These are phyloP conservation scores for Lamellibrachia columna DNA, from an alignment of 2,888 invertebrate genomes.

Conservation along the genomic window DNA sequence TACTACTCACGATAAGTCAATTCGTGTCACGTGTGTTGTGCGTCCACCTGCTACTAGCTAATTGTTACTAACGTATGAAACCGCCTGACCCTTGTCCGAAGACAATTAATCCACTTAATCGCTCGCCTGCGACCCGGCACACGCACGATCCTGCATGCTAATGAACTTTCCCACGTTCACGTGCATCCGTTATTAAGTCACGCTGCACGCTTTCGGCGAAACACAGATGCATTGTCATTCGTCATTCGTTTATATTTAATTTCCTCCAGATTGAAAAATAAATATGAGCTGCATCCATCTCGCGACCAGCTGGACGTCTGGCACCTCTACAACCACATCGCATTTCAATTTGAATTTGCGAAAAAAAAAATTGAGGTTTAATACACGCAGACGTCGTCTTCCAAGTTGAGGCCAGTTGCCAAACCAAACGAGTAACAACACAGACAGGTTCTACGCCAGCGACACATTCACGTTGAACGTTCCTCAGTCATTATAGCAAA, in stretches of 20 bases:
- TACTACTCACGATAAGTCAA: not conserved
- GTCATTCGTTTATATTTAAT: not conserved
- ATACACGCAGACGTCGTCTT: not conserved
- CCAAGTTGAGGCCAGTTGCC: not conserved
- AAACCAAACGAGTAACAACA: not conserved
- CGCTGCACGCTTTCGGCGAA: not conserved
- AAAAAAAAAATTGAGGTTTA: no score
- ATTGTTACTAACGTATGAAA: not conserved
- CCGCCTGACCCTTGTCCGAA: not conserved
- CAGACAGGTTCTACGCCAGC: not conserved
- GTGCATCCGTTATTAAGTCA: not conserved
- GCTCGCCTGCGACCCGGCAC: not conserved
- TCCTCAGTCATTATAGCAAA: not conserved
- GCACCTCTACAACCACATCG: not conserved
- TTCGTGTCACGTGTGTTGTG: not conserved
- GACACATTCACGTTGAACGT: not conserved
- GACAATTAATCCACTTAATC: not conserved
- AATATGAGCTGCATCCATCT: not conserved
- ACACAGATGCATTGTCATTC: not conserved
- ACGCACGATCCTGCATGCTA: not conserved
- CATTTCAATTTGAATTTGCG: not conserved
- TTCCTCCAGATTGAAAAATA: not conserved
- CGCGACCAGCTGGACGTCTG: not conserved
- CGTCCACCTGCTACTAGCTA: not conserved
- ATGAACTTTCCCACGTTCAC: not conserved